Conservation (phyloP, 2,113 vertebrate genomes). For the Oryzias javanicus region DNA sequence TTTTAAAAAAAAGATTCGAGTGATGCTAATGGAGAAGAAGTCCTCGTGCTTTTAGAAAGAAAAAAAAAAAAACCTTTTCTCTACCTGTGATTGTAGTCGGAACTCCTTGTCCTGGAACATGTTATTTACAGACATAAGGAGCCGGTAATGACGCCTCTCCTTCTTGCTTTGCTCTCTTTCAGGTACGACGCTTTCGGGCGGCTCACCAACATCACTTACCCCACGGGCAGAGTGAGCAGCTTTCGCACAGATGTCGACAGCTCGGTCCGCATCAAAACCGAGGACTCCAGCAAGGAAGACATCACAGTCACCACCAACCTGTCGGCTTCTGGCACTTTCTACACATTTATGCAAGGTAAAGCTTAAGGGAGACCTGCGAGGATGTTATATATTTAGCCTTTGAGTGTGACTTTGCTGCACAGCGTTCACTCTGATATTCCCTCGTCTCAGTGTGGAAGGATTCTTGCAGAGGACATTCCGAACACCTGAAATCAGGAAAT, state of each 20-base stretch:
- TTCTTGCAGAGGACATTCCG: too few relatives aligned
- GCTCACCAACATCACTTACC: constrained; percentile 96
- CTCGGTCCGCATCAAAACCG: constrained; percentile 89
- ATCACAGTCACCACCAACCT: constrained; percentile 96
- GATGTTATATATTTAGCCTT: too few relatives aligned
- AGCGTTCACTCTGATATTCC: too few relatives aligned
- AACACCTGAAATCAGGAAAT: too few relatives aligned
- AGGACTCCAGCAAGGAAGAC: constrained; percentile 93
- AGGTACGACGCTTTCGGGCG: constrained; percentile 95
- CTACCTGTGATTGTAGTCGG: constrained; percentile 13
- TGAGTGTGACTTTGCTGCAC: too few relatives aligned
- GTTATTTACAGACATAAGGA: constrained; percentile 8
- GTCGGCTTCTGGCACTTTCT: constrained; percentile 94
- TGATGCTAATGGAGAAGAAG: not conserved
- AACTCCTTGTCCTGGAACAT: constrained; percentile 3
- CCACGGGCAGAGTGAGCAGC: constrained; percentile 94
- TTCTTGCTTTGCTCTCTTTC: constrained; percentile 36
- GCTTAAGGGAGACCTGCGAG: not conserved
- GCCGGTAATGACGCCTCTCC: constrained; percentile 16
- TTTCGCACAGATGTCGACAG: constrained; percentile 90
- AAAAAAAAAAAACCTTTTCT: constrained; percentile 1
- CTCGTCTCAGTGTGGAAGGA: too few relatives aligned
- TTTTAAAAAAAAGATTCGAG: constrained; percentile 17
- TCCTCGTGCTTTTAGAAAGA: not conserved
- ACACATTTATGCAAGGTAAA: constrained; percentile 93